Conservation (phyloP, 1,140 invertebrate species). For the Drosophila varians region DNA sequence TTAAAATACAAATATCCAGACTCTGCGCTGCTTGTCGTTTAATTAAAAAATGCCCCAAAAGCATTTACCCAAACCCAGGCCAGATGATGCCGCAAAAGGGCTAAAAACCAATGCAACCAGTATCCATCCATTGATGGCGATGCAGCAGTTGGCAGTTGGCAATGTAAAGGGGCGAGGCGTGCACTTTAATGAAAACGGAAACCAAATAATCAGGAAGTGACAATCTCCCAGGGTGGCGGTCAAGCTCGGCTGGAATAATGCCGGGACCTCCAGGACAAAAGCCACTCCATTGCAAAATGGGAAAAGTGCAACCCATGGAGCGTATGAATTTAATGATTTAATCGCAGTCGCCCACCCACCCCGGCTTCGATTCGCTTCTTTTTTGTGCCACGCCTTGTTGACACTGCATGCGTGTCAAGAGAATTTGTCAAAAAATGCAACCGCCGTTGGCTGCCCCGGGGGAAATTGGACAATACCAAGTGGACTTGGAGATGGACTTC, state of each 20-base stretch:
- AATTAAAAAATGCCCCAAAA: conserved; percentile 82
- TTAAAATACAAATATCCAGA: conserved; percentile 53
- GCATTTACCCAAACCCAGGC: conserved; percentile 63
- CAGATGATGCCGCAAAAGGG: conserved; percentile 17
- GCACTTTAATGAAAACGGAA: conserved; percentile 80
- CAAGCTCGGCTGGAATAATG: conserved; percentile 56
- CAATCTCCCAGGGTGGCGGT: conserved; percentile 66
- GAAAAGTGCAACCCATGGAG: conserved; percentile 72
- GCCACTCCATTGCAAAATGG: conserved; percentile 32
- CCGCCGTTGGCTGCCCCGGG: conserved; percentile 51
- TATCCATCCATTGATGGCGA: conserved; percentile 36
- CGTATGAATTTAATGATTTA: conserved; percentile 83
- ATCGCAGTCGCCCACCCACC: conserved; percentile 51
- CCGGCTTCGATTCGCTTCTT: neutral
- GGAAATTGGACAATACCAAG: conserved; percentile 65
- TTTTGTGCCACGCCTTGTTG: conserved; percentile 63
- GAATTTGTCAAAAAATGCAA: conserved; percentile 81
- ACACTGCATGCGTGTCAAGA: conserved; percentile 76
- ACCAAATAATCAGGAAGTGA: conserved; percentile 75
- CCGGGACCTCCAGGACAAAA: conserved; percentile 35
- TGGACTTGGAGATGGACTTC: conserved; percentile 34
- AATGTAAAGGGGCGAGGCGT: conserved; percentile 28
- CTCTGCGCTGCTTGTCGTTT: conserved; percentile 63
- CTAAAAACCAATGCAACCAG: conserved; percentile 34
- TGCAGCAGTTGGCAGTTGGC: conserved; percentile 37